Conservation (phyloP, 2,888 invertebrate species). For the Helleia helle region DNA sequence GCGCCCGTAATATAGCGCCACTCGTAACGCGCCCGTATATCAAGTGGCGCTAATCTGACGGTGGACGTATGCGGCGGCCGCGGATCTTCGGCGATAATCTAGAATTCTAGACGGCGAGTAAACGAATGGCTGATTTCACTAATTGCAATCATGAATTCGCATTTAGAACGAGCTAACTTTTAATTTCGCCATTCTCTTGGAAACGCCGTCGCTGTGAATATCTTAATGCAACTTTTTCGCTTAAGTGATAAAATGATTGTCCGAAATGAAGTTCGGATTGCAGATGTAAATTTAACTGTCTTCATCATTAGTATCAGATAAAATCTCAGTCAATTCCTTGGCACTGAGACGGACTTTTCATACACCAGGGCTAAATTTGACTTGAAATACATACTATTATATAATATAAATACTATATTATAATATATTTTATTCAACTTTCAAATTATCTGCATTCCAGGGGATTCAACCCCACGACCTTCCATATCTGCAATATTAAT, state of each 20-base stretch:
- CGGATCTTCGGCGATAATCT: not conserved
- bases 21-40: not conserved
- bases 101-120: not conserved
- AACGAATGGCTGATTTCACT: slow-evolving; percentile 7
- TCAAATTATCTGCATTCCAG: no score
- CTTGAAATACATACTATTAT: no score
- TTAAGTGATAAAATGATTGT: not conserved
- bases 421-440: no score
- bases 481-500: not conserved
- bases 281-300: not conserved
- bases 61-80: not conserved
- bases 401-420: no score
- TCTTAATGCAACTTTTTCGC: not conserved
- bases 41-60: not conserved
- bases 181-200: slow-evolving; percentile 1
- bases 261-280: not conserved
- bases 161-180: slow-evolving; percentile 7
- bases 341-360: no score
- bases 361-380: no score
- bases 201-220: not conserved
- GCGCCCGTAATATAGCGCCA: not conserved
- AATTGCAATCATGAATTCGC: slow-evolving; percentile 15
- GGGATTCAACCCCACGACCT: no score
- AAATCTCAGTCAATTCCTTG: no score
- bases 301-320: not conserved